These are phyloP conservation scores for Ypsolopha sequella DNA, from an alignment of 2,888 invertebrate genomes.

Conservation along the genomic window DNA sequence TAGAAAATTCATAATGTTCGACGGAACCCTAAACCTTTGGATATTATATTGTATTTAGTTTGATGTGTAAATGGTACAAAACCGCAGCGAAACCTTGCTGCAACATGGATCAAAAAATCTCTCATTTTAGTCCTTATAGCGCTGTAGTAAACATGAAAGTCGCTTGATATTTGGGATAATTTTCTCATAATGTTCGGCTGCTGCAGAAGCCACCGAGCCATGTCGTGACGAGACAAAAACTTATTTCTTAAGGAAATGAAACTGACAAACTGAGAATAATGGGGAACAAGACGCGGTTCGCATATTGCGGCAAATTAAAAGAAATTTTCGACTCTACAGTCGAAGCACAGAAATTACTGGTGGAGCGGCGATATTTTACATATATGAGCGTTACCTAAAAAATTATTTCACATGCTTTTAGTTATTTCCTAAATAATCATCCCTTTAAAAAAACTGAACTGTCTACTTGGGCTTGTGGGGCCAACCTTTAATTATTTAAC, in stretches of 20 bases:
- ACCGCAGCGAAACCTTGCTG: constrained; percentile 35
- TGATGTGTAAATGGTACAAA: constrained; percentile 47
- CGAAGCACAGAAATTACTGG: constrained; percentile 20
- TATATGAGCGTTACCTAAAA: too few relatives aligned
- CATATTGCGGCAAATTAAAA: constrained; percentile 60
- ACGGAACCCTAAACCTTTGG: neutral
- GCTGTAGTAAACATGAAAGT: too few relatives aligned
- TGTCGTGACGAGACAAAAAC: constrained; percentile 57
- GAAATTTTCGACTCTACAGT: constrained; percentile 47
- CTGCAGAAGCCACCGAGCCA: constrained; percentile 40
- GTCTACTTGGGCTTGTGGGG: too few relatives aligned
- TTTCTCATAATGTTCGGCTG: constrained; percentile 16
- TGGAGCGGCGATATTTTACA: neutral
- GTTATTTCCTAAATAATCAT: too few relatives aligned
- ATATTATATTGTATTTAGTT: constrained; percentile 36
- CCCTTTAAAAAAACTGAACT: too few relatives aligned
- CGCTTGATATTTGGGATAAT: too few relatives aligned
- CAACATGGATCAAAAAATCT: constrained; percentile 34
- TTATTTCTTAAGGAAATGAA: constrained; percentile 56
- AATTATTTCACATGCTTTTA: too few relatives aligned
- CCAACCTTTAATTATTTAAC: too few relatives aligned
- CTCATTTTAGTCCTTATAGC: too few relatives aligned
- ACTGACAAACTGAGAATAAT: constrained; percentile 51
- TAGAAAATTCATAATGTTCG: neutral
- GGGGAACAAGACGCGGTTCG: constrained; percentile 49